phyloP scores from a whole-genome alignment of 2,888 invertebrate species.

The Nudaria mundana region DNA sequence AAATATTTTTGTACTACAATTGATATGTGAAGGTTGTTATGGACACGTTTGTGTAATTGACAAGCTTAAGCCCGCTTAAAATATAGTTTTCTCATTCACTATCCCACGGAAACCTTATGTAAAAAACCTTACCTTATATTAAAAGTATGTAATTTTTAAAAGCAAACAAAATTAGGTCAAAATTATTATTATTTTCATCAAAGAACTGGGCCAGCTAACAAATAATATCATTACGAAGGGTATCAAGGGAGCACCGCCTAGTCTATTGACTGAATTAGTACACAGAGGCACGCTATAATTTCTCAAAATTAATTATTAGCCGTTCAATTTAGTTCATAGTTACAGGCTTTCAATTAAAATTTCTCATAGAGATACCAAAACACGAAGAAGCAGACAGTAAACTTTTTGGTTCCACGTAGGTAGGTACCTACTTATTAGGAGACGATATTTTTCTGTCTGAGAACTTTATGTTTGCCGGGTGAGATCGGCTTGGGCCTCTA shows the following conservation, averaged over 20 bases:
- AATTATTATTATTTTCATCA: constrained; percentile 24
- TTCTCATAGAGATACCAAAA: no score
- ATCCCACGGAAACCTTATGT: no score
- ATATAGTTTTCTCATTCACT: no score
- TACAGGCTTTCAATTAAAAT: no score
- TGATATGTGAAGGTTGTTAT: constrained; percentile 46
- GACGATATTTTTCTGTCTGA: no score
- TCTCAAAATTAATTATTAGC: constrained; percentile 43
- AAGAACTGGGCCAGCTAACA: constrained; percentile 37
- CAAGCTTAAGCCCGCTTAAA: neutral
- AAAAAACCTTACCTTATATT: no score
- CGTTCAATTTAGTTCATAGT: constrained; percentile 38
- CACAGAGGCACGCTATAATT: constrained; percentile 51
- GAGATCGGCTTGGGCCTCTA: no score
- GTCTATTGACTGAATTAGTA: constrained; percentile 38
- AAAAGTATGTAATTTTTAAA: no score
- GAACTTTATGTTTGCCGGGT: no score
- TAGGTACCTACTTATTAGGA: no score
- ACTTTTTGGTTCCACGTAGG: no score
- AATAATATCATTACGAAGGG: constrained; percentile 49
- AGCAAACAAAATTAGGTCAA: neutral
- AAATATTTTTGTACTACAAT: constrained; percentile 40
- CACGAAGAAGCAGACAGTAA: no score
- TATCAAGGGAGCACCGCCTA: constrained; percentile 37
- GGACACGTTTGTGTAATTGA: constrained; percentile 35